Evolutionary conservation across 1,140 invertebrate species (phyloP).

Genomic region (Ylistrum balloti): DNA sequence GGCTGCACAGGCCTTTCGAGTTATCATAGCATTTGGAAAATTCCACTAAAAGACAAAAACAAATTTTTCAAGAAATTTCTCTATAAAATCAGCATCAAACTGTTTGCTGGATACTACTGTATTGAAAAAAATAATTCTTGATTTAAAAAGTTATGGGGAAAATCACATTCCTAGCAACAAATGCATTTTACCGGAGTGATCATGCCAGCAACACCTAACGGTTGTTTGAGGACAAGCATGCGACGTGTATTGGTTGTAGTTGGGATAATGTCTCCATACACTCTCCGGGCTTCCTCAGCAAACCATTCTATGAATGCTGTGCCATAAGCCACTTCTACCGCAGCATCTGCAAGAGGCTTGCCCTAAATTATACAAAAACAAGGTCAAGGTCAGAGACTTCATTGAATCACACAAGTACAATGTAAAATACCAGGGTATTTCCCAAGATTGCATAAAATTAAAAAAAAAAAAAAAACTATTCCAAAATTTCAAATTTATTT

Average conservation of each 20-base stretch:
- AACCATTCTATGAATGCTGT: conserved; percentile 98
- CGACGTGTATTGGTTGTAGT: conserved; percentile 86
- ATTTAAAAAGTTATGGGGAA: too few species aligned
- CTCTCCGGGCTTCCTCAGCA: conserved; percentile 95
- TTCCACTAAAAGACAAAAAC: conserved; percentile 89
- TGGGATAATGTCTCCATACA: conserved; percentile 94
- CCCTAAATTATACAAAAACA: conserved; percentile 84
- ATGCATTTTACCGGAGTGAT: conserved; percentile 94
- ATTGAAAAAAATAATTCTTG: too few species aligned
- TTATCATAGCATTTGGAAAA: conserved; percentile 99
- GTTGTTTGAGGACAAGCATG: conserved; percentile 93
- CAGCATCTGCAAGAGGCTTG: conserved; percentile 94
- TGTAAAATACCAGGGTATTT: background rate
- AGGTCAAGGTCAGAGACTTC: background rate
- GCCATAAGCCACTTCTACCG: conserved; percentile 95
- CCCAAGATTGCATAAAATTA: too few species aligned
- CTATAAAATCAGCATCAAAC: too few species aligned
- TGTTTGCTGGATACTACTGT: too few species aligned
- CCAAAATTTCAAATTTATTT: too few species aligned
- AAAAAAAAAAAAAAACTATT: too few species aligned
- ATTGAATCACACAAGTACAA: too few species aligned
- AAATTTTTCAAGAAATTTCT: too few species aligned
- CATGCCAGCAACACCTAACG: conserved; percentile 96
- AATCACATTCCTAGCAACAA: too few species aligned
- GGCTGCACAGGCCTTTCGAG: conserved; percentile 95